phyloP scores from a whole-genome alignment of 2,797 vertebrate species.

The Mionectes olivaceus region DNA sequence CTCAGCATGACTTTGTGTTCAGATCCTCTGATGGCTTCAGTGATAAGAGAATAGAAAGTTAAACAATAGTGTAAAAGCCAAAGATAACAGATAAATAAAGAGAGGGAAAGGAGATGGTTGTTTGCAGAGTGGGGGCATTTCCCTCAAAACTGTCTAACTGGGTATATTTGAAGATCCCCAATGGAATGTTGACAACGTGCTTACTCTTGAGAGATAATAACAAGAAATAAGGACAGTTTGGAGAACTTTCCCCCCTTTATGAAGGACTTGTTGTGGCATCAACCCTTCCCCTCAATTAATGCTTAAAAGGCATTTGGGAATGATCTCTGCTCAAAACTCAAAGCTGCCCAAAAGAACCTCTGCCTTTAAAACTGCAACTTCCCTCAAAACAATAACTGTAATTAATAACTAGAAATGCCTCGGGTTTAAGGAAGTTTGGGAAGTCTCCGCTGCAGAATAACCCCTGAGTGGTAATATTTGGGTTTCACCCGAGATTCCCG shows the following conservation, averaged over 20 bases:
- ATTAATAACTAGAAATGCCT: rapidly evolving
- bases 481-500: rapidly evolving
- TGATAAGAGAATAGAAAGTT: neutral
- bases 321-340: neutral
- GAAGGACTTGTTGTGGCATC: neutral
- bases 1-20: neutral
- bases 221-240: neutral
- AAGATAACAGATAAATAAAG: neutral
- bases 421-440: rapidly evolving
- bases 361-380: neutral
- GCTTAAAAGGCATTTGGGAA: neutral
- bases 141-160: neutral
- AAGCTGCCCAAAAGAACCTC: neutral
- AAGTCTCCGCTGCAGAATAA: neutral
- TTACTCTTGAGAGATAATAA: neutral
- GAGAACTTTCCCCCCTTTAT: neutral
- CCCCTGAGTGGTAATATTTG: neutral
- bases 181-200: neutral
- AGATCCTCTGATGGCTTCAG: neutral
- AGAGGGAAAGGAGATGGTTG: neutral
- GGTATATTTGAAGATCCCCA: neutral
- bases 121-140: neutral
- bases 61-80: neutral
- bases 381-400: neutral
- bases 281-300: neutral